Percentiles rank a stretch among this genome's conserved stretches.
Conservation (phyloP, 2,113 vertebrate species). For the Vulpes vulpes region DNA sequence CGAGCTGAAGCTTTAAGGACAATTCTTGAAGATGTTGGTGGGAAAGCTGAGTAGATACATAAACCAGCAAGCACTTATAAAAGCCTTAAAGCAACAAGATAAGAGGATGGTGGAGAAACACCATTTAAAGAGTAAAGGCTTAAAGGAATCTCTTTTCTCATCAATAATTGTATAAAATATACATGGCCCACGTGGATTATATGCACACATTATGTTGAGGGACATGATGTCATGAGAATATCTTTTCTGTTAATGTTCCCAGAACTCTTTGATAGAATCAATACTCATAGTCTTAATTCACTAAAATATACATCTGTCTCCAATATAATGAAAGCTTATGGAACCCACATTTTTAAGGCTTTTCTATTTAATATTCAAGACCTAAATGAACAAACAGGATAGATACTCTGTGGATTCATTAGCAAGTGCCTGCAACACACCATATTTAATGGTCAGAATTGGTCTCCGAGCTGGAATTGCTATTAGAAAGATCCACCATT, state of each 20-base stretch:
- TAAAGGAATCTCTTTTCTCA: conserved; percentile 61
- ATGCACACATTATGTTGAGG: conserved; percentile 27
- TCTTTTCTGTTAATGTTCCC: conserved; percentile 82
- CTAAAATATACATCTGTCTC: conserved; percentile 57
- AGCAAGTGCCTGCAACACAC: conserved; percentile 37
- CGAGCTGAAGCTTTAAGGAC: background rate
- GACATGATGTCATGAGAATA: conserved; percentile 63
- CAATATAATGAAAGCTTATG: conserved; percentile 14
- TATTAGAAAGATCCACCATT: conserved; percentile 64
- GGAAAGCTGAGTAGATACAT: background rate
- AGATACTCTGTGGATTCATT: conserved; percentile 74
- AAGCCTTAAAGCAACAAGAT: conserved; percentile 9
- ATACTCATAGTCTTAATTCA: conserved; percentile 63
- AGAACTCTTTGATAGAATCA: conserved; percentile 78
- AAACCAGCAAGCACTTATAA: conserved; percentile 24
- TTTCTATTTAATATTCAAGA: conserved; percentile 68
- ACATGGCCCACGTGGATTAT: conserved; percentile 39
- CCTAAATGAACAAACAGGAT: conserved; percentile 47
- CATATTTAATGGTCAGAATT: conserved; percentile 24
- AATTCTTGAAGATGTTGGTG: background rate
- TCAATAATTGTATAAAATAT: conserved; percentile 79
- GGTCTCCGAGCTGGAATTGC: conserved; percentile 63
- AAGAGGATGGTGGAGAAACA: background rate
- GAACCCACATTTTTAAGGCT: conserved; percentile 51
- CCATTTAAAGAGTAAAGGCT: conserved; percentile 45